Evolutionary conservation across 1,140 invertebrate species (phyloP).

Genomic region (Akabosia matsudoensis): DNA sequence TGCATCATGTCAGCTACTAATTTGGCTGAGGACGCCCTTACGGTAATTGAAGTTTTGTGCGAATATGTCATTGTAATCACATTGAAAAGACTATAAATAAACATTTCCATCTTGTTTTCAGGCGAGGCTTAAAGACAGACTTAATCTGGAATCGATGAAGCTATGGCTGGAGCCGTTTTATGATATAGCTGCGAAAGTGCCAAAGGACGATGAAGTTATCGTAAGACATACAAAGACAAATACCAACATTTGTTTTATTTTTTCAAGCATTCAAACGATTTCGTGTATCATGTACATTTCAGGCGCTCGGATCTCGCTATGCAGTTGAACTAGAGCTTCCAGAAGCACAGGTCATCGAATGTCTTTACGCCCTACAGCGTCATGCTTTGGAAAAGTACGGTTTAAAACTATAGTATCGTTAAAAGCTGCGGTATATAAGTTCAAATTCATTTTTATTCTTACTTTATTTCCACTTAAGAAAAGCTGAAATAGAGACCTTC

Average conservation of each 20-base stretch:
- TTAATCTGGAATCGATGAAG: constrained; percentile 65
- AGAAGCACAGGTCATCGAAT: constrained; percentile 54
- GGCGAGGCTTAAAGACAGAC: constrained; percentile 57
- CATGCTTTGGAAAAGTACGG: constrained; percentile 61
- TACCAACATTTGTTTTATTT: background rate
- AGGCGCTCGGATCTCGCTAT: constrained; percentile 62
- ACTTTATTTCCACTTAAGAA: constrained; percentile 47
- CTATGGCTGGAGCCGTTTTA: constrained; percentile 70
- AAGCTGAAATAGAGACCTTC: constrained; percentile 61
- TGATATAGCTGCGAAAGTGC: constrained; percentile 52
- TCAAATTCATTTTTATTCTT: background rate
- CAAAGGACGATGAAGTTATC: constrained; percentile 52
- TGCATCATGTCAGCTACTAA: constrained; percentile 19
- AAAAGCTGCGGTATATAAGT: background rate
- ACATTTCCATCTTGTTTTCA: constrained; percentile 21
- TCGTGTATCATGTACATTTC: constrained; percentile 45
- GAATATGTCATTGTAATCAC: background rate
- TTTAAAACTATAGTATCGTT: background rate
- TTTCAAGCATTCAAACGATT: constrained; percentile 27
- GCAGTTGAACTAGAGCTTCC: constrained; percentile 57
- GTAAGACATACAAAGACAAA: constrained; percentile 49
- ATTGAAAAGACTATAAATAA: no score
- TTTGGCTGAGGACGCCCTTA: constrained; percentile 38
- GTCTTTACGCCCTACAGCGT: constrained; percentile 61
- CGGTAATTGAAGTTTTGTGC: background rate